Evolutionary conservation across 2,888 invertebrate species (phyloP), one percentile per base, ranked within the genome.

Genomic region (Polia nebulosa): DNA sequence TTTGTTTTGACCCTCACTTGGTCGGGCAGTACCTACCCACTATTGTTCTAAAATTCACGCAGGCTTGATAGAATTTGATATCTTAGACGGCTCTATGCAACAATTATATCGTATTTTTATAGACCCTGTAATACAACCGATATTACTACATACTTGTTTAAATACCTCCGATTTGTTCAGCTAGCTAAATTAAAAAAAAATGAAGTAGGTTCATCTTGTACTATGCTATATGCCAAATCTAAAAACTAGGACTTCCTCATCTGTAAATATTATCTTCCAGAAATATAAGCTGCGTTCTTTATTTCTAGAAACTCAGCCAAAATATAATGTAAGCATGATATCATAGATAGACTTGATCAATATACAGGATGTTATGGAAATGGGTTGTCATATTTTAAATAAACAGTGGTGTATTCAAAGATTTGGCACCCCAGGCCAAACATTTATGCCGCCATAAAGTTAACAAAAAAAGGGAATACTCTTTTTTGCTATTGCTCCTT

Each of bases 191-290:
- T n/a, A n/a, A n/a, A 13, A 3, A 25, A 47, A 29, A 32, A 11
- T 53, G 39, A 60, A 32, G 13, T 9, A 11, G 5, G 52, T 32
- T 17, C 6, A 17, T 20, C 2, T 34, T 6, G 39, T 61, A 49
- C 17, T 72, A 34, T 25, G 75, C 57, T 72, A 75, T 5, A 58
- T 74, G 52, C 75, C 72, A 72, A 71, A 55, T 44, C 5, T 27
- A 39, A 59, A 49, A 57, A 22, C 27, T 49, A 55, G 8, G 9
- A 56, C n/a, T 34, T 41, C 47, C 13, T 6, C n/a, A 32, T 47
- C 20, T 61, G 52, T 57, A 53, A 61, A 62, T 74, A 58, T 9
- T 32, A 34, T 55, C 45, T 71, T 59, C 22, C 3, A 41, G 59
- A 58, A 62, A 20, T 32, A 27, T 51, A 32, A 39, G 45, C 45